Conservation (phyloP, 2,888 invertebrate genomes). For the Nemoura dubitans region DNA sequence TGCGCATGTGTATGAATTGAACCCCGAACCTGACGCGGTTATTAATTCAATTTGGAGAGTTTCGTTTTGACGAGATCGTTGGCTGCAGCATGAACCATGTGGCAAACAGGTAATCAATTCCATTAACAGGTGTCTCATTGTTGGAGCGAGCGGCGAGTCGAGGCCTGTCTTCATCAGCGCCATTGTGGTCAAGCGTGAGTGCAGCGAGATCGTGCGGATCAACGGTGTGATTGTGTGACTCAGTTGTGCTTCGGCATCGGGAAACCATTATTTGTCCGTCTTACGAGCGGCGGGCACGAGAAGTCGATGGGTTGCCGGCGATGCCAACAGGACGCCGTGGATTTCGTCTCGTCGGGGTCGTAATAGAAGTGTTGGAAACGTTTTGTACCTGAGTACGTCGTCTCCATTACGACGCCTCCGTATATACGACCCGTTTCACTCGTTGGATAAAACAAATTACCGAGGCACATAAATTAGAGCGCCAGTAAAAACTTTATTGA, state of each 20-base stretch:
- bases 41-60: neutral
- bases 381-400: neutral
- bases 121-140: constrained; percentile 22
- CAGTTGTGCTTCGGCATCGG: neutral
- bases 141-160: neutral
- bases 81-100: neutral
- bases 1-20: neutral
- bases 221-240: neutral
- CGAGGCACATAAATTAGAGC: neutral
- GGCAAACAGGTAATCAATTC: constrained; percentile 24
- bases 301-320: neutral
- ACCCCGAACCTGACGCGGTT: neutral
- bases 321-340: neutral
- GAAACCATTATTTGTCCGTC: neutral
- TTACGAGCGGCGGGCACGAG: neutral
- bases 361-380: no score
- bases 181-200: constrained; percentile 20
- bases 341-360: neutral
- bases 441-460: neutral
- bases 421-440: neutral
- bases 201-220: neutral
- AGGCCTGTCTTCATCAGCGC: neutral
- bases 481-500: neutral
- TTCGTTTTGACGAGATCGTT: neutral
- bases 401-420: neutral